Conservation (phyloP, 2,797 vertebrate species). For the Alfaro cultratus region DNA sequence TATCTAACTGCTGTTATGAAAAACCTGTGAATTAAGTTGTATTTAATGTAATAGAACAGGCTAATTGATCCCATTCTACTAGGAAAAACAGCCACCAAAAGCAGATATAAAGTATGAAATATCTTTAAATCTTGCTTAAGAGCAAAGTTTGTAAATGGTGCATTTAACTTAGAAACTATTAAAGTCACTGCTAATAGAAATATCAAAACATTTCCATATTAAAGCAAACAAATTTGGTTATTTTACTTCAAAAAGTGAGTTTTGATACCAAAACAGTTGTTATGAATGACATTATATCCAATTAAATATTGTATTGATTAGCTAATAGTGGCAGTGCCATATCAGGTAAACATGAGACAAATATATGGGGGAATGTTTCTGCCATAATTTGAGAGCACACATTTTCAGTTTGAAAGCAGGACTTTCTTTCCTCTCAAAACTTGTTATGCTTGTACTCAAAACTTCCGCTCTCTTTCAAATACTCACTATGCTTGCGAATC, state of each 20-base stretch:
- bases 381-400: too few species aligned
- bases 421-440: too few species aligned
- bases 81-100: not conserved
- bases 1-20: not conserved
- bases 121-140: not conserved
- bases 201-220: not conserved
- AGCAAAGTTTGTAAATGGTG: not conserved
- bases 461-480: too few species aligned
- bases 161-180: not conserved
- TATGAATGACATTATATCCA: not conserved
- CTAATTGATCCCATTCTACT: not conserved
- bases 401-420: too few species aligned
- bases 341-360: not conserved
- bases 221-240: not conserved
- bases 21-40: not conserved
- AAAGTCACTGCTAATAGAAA: not conserved
- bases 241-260: not conserved
- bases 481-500: too few species aligned
- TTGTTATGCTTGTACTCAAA: too few species aligned
- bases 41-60: not conserved
- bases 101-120: not conserved
- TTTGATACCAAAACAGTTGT: not conserved
- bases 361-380: too few species aligned
- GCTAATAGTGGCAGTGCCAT: not conserved
- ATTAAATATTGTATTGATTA: not conserved